Evolutionary conservation across 2,113 vertebrate species (phyloP), one percentile per base, ranked within the genome.

Genomic region (Dasyornis broadbenti): DNA sequence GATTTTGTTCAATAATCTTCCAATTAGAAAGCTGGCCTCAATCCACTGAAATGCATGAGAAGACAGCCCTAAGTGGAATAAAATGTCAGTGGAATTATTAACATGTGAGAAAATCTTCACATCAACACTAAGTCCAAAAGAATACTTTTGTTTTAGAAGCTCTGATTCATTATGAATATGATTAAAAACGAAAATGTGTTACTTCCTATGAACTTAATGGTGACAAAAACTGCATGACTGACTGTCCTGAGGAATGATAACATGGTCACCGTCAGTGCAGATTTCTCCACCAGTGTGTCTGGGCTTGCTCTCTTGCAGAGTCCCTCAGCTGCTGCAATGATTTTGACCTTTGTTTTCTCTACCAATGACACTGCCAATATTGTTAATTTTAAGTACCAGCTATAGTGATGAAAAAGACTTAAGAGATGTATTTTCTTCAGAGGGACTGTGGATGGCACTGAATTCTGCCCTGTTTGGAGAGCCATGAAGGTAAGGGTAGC

Each of bases 11-110:
- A 89, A 79, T 61, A 86, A 71, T 12, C 33, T 90, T 90, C 52
- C 44, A 83, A 39, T 93, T 73, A 92, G 76, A 88, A 88, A 83
- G 47, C 60, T 88, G 79, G 79, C 69, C 56, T 97, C 73, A 86
- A 9, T 75, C 35, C 69, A 82, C 60, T 78, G 77, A 94, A 93
- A 92, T 86, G 47, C 72, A 45, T 49, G n/a, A 87, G 71, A 94
- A 86, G 65, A 66, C 63, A 96, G 56, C 33, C 64, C 20, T 68
- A 71, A 89, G 60, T 78, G 27, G 64, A 93, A 92, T 47, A 90
- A 94, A 92, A 92, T 78, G 56, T 56, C 65, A 81, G 59, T 44
- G 60, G 42, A 84, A 84, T 81, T 92, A 60, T 47, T 71, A 92
- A 86, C 11, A 66, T 20, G 40, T 0, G 0, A 78, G 69, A 78